Percentiles rank a stretch among this genome's conserved stretches.
phyloP scores from a whole-genome alignment of 2,888 invertebrate species.

The Thecophora atra region DNA sequence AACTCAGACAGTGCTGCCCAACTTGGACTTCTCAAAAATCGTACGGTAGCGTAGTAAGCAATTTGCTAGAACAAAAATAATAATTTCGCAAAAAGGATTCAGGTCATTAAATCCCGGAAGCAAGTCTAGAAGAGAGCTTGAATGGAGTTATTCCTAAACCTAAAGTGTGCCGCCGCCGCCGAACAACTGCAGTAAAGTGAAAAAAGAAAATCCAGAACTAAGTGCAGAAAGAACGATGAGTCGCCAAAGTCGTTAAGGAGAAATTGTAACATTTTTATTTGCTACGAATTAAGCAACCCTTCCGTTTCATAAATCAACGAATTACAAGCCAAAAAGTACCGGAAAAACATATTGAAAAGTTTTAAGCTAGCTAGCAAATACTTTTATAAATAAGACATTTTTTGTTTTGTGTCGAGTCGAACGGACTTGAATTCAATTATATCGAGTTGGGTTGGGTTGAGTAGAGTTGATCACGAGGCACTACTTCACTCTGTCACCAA shows the following conservation, averaged over 20 bases:
- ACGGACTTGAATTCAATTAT: too few species aligned
- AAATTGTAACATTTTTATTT: constrained; percentile 34
- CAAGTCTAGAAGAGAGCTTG: constrained; percentile 50
- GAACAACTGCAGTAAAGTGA: neutral
- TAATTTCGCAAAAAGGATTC: constrained; percentile 59
- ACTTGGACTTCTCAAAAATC: constrained; percentile 21
- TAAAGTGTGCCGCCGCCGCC: neutral
- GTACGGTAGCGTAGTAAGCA: constrained; percentile 21
- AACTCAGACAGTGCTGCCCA: constrained; percentile 5
- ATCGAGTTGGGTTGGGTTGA: neutral
- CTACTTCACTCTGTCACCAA: constrained; percentile 1
- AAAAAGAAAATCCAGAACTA: too few species aligned
- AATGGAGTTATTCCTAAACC: neutral
- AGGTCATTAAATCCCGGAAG: constrained; percentile 66
- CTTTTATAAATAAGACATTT: constrained; percentile 1
- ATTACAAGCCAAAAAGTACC: constrained; percentile 48
- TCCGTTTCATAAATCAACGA: constrained; percentile 61
- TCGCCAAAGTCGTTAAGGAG: constrained; percentile 35
- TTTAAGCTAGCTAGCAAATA: constrained; percentile 31
- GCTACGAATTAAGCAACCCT: constrained; percentile 58
- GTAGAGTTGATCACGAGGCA: neutral
- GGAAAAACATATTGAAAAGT: constrained; percentile 33
- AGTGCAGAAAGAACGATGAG: neutral
- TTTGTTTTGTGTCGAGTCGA: neutral
- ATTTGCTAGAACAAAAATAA: constrained; percentile 12